Base-by-base conservation (phyloP, 1,140 invertebrate genomes). In the Drosophila ambigua region DNA sequence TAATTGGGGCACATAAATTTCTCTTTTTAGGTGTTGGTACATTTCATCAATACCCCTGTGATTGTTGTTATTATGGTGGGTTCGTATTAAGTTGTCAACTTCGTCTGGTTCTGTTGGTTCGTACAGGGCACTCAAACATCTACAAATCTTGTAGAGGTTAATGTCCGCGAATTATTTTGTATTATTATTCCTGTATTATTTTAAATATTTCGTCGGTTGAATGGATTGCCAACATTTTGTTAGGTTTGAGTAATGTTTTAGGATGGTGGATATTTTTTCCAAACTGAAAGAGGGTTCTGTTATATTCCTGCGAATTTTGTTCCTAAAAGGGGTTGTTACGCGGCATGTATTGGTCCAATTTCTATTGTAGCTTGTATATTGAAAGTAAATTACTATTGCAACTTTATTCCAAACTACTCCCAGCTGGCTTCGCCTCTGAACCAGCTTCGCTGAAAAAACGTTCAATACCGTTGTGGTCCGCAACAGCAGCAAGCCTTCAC, bases 41-140 rank as follows among this genome's bases (percentile, higher is more conserved):
- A 44, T 41, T 28, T 64, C 51, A 41, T 55, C 51, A 11, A 64
- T 64, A 13, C 44, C 61, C n/a, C 51, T 55, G 49, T 64, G 61
- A 28, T 64, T 64, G 8, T 16, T 64, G 15, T 64, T 55, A 11
- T 15, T n/a, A 11, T 60, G 46, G n/a, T 60, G 49, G 0, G 31
- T 16, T 39, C 20, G 45, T 2, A 59, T 49, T 48, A 48, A 8
- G n/a, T 43, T 46, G 16, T 57, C 13, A 43, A 9, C 6, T 11
- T 45, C 43, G 26, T 6, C 6, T 45, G 43, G 43, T 11, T 13
- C 5, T 15, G 43, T 15, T n/a, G 16, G 9, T 45, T 45, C 15
- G 13, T 11, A 2, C 4, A 45, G 43, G n/a, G n/a, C n/a, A n/a
- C n/a, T n/a, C n/a, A n/a, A n/a, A n/a, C n/a, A n/a, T n/a, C n/a